Evolutionary conservation across 2,888 invertebrate genomes (phyloP), one percentile per base, ranked within the genome.

Genomic region (Entomobrya proxima): DNA sequence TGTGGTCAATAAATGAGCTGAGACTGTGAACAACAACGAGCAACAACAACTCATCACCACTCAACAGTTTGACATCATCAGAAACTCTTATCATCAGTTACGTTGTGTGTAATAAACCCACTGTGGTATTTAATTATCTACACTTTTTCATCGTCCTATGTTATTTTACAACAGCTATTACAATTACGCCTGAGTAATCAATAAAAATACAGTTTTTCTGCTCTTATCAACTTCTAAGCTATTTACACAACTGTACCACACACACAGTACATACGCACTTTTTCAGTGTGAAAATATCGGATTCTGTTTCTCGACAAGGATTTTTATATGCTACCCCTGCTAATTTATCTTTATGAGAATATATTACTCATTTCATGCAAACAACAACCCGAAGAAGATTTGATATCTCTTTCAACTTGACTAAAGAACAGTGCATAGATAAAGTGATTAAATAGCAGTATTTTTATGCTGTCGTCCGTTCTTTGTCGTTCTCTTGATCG

Each of bases 281-380:
- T 77, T 37, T 77, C 44, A 61, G 35, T 79, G 79, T 67, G 79
- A 79, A 79, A 79, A 67, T 67, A 67, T 79, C 76, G 76, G 76
- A 76, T 52, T 32, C 7, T 24, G 27, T 55, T 77, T 72, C 21
- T 40, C 24, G 40, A 21, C 40, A 13, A 67, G 40, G 37, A 24
- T 11, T 64, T 67, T 37, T 13, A 9, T 30, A 2, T 7, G 21
- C 37, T 18, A 64, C 35, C 61, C 21, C 2, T 1, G 30, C 15
- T 24, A 11, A 27, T 9, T 35, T 74, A 30, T 18, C 21, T 30
- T 18, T 30, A 50, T 50, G 32, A 47, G 32, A 32, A 30, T n/a
- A 1, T 27, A 61, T n/a, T 61, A 72, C 18, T 44, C 13, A 74
- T 27, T 69, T 40, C 4, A 52, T 37, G 37, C 55, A 4, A 21